Evolutionary conservation across 2,113 vertebrate species (phyloP).

Genomic region (Ctenomys sociabilis): DNA sequence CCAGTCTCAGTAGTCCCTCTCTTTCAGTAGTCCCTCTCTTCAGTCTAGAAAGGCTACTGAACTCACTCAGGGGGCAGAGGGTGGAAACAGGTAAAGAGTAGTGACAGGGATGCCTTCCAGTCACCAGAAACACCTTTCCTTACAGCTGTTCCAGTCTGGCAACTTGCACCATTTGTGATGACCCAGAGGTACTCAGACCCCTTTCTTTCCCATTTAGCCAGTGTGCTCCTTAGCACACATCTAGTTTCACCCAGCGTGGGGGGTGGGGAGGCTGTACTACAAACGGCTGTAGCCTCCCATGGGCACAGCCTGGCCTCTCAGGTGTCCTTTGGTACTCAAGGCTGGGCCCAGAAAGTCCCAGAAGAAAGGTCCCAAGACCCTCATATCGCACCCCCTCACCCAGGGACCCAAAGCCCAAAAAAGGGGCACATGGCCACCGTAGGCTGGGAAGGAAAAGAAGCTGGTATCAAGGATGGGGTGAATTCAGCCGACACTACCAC

Average conservation of each 20-base stretch:
- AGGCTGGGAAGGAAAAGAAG: background rate
- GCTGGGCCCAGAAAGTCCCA: background rate
- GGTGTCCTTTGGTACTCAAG: background rate
- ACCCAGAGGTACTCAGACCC: background rate
- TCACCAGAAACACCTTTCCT: slow-evolving; percentile 5
- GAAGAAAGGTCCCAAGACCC: slow-evolving; percentile 12
- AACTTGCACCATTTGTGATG: background rate
- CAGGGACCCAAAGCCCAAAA: background rate
- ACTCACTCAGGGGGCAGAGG: background rate
- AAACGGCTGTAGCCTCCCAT: background rate
- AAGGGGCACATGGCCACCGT: background rate
- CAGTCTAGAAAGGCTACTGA: background rate
- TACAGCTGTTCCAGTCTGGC: background rate
- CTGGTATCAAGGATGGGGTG: background rate
- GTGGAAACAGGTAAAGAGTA: background rate
- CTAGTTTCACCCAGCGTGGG: background rate
- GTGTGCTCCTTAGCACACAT: background rate
- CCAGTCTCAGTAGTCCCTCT: background rate
- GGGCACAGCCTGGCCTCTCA: background rate
- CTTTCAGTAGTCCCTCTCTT: background rate
- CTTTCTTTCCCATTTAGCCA: background rate
- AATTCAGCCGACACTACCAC: background rate
- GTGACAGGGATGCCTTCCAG: background rate
- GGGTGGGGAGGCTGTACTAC: background rate
- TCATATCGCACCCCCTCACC: background rate